Conservation (phyloP, 2,113 vertebrate species). For the Felis catus region DNA sequence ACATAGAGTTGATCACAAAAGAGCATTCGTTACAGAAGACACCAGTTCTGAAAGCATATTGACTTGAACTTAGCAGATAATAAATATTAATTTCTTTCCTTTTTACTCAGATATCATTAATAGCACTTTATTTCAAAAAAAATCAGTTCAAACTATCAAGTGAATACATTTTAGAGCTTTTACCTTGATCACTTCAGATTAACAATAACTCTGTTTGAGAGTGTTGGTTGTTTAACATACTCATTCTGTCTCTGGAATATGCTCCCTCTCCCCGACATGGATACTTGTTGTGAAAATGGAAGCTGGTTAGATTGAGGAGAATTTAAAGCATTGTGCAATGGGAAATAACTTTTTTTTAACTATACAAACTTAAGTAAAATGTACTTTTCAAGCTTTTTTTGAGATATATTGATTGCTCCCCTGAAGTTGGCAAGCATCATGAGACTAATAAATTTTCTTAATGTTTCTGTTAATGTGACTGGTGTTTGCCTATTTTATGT, state of each 20-base stretch:
- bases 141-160: neutral
- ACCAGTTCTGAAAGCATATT: neutral
- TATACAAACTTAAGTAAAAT: neutral
- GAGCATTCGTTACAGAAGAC: neutral
- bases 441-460: neutral
- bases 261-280: neutral
- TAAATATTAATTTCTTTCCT: neutral
- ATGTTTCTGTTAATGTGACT: neutral
- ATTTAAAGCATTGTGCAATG: neutral
- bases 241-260: neutral
- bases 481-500: neutral
- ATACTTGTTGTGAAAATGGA: neutral
- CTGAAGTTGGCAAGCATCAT: neutral
- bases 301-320: neutral
- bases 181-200: neutral
- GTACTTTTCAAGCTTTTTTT: neutral
- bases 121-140: neutral
- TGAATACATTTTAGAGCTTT: neutral
- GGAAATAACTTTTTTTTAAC: neutral
- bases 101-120: neutral
- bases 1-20: neutral
- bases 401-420: neutral
- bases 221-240: neutral
- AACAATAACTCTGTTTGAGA: neutral
- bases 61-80: neutral